Base-by-base conservation (phyloP, 2,797 vertebrate species). In the Neostethus bicornis region DNA sequence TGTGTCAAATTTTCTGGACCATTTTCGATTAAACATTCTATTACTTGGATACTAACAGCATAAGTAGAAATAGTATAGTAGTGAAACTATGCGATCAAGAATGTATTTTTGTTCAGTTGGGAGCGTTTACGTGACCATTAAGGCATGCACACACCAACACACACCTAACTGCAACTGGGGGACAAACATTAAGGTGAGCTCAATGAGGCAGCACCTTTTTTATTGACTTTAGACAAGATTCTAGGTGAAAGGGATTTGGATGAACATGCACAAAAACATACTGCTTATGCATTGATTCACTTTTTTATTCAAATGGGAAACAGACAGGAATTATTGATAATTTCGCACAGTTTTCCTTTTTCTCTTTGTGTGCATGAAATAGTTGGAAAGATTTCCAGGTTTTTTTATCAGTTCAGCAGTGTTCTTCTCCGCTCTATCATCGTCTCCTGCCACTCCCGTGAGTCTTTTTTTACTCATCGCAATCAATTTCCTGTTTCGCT, bases 191-290 rank as follows among this genome's bases (percentile, higher is more conserved):
- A 56, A 63, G 39, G 57, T 35, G 35, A 66, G 45, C 50, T 73
- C 29, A 46, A 66, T 25, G 39, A 79, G 52, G 56, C 62, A 66
- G 71, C 69, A 56, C 69, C 51, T 58, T 75, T n/a, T 54, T 48
- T 41, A 72, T 70, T 70, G 66, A 66, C 74, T 70, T 67, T 48
- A 50, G 43, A 72, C 1, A 7, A 16, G 73, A 47, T 41, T 75
- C 56, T 75, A 71, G 64, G 76, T 75, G 70, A 84, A 53, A 50
- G 46, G 63, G 45, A 51, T 23, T 7, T 51, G 45, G 26, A 58
- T 28, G 39, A 46, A 25, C 34, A 57, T 58, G 50, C 23, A 55
- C 37, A 44, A 43, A 45, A 32, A 50, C 20, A 31, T 24, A 44
- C 12, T 39, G 51, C 49, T 28, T 51, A 35, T 42, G n/a, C 10